These are phyloP conservation scores for Eugnorisma glareosa DNA, from an alignment of 2,888 invertebrate species.

Conservation along the genomic window DNA sequence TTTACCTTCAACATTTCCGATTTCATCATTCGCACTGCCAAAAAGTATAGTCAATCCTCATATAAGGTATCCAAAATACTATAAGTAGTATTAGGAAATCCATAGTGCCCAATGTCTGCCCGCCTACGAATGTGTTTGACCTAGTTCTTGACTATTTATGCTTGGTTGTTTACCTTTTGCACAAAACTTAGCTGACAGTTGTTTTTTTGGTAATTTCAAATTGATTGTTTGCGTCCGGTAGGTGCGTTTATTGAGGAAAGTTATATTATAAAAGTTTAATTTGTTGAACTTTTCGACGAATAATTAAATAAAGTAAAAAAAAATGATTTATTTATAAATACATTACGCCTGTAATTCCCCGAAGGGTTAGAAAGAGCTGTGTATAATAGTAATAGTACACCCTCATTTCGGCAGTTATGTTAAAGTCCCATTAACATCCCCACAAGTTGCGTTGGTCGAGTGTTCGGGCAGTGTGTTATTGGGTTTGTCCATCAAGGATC, in stretches of 20 bases:
- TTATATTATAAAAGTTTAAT: neutral
- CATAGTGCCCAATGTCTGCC: slow-evolving; percentile 6
- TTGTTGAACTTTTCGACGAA: neutral
- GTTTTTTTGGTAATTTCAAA: slow-evolving; percentile 8
- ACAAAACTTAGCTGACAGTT: neutral
- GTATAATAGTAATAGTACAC: too few species aligned
- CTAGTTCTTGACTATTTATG: slow-evolving; percentile 20
- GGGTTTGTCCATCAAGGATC: too few species aligned
- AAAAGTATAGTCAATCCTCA: neutral
- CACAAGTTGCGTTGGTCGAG: too few species aligned
- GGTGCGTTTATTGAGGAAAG: neutral
- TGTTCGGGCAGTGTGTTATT: too few species aligned
- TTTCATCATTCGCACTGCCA: neutral
- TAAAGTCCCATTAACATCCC: too few species aligned
- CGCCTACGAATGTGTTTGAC: slow-evolving; percentile 34
- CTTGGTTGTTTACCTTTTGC: slow-evolving; percentile 22
- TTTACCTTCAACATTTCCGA: slow-evolving; percentile 17
- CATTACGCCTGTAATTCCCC: too few species aligned
- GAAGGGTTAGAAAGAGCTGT: too few species aligned
- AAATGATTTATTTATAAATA: too few species aligned
- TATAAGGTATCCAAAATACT: slow-evolving; percentile 20
- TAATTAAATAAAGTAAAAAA: neutral
- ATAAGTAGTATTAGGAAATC: slow-evolving; percentile 2
- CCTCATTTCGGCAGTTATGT: too few species aligned
- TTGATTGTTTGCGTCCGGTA: neutral